These are phyloP conservation scores for Monoplex corrugatus DNA, from an alignment of 2,888 invertebrate genomes.

Conservation along the genomic window DNA sequence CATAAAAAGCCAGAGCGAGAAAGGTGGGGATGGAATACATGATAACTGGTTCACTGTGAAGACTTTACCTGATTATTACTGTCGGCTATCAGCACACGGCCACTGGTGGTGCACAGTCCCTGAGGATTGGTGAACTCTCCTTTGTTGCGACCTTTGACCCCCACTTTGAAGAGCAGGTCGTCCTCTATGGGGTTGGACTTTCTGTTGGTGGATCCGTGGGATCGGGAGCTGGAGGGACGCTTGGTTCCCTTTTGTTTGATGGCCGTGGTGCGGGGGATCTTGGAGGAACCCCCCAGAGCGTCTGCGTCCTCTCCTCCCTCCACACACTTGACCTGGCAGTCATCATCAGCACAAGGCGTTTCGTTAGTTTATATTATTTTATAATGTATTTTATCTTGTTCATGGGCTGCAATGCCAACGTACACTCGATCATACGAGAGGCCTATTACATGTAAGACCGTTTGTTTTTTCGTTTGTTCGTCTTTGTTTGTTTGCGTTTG, in stretches of 20 bases:
- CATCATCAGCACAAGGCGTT: no score
- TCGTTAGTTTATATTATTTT: no score
- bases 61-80: constrained; percentile 83
- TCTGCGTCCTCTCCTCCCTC: constrained; percentile 43
- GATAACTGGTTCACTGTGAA: no score
- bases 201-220: constrained; percentile 81
- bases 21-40: no score
- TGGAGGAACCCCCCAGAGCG: constrained; percentile 61
- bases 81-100: constrained; percentile 82
- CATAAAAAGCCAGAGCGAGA: no score
- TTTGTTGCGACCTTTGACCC: constrained; percentile 82
- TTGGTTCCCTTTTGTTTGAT: constrained; percentile 81
- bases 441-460: no score
- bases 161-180: constrained; percentile 83
- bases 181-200: constrained; percentile 82
- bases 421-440: no score
- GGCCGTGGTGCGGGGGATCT: constrained; percentile 79
- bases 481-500: no score
- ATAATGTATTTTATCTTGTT: no score
- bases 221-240: constrained; percentile 80
- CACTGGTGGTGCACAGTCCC: constrained; percentile 82
- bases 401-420: no score
- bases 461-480: no score
- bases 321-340: constrained; percentile 45
- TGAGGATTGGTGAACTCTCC: constrained; percentile 84